A percentile compares a stretch with the other conserved stretches of the same genome.
These are phyloP conservation scores for Spea bombifrons DNA, from an alignment of 2,113 vertebrate genomes.

Conservation along the genomic window DNA sequence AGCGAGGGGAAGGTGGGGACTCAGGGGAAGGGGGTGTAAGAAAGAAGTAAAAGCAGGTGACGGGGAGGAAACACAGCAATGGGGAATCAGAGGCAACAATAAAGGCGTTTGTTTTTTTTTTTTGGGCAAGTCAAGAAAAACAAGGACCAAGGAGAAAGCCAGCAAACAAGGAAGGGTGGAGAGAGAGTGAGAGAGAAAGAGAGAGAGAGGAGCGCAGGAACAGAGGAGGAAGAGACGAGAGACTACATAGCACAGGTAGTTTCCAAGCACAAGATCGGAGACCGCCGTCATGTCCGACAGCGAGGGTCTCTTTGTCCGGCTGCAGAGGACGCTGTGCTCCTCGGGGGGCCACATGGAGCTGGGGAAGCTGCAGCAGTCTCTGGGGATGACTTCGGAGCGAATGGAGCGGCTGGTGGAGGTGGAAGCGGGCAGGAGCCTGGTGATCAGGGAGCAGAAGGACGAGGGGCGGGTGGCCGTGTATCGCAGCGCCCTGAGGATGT, in stretches of 20 bases:
- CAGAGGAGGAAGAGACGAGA: too few relatives aligned
- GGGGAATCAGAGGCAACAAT: too few relatives aligned
- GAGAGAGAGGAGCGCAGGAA: not conserved
- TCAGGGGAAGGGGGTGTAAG: not conserved
- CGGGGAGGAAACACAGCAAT: too few relatives aligned
- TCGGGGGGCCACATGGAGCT: constrained; percentile 61
- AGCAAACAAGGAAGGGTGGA: not conserved
- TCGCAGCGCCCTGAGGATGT: constrained; percentile 58
- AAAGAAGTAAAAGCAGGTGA: not conserved
- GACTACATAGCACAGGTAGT: too few relatives aligned
- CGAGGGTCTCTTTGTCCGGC: accelerated
- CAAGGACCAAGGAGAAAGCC: too few relatives aligned
- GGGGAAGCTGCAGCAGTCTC: constrained; percentile 50
- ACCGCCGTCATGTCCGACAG: not conserved
- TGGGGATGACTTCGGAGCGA: constrained; percentile 47
- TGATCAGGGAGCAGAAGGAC: constrained; percentile 32
- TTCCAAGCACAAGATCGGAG: too few relatives aligned
- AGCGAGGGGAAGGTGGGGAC: too few relatives aligned
- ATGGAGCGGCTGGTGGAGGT: constrained; percentile 47
- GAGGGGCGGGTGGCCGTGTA: constrained; percentile 54
- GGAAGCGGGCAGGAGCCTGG: constrained; percentile 47
- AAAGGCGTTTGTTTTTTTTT: too few relatives aligned
- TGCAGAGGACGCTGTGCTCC: constrained; percentile 55
- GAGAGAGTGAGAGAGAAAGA: not conserved
- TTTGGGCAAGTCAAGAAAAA: too few relatives aligned